Conservation (phyloP, 2,797 vertebrate species). For the Columba guinea region DNA sequence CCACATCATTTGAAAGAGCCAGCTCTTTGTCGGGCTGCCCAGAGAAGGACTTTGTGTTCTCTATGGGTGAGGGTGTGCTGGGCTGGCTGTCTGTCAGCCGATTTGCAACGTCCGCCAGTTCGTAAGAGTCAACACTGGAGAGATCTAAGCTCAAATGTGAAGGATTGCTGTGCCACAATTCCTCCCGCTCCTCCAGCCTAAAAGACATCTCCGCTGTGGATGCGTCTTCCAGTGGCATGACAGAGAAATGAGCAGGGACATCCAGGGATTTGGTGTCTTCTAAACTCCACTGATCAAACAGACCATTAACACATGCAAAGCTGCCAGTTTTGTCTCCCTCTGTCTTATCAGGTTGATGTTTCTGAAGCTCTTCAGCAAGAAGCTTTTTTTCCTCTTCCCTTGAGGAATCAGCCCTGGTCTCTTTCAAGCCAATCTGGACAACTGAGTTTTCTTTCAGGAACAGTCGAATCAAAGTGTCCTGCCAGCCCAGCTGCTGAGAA, state of each 20-base stretch:
- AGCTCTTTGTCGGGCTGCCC: conserved; percentile 80
- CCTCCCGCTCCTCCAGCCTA: conserved; percentile 69
- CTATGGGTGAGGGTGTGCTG: conserved; percentile 93
- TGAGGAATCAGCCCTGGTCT: conserved; percentile 66
- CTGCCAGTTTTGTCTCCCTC: conserved; percentile 60
- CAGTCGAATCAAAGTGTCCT: conserved; percentile 90
- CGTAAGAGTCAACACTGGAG: conserved; percentile 84
- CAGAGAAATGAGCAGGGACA: conserved; percentile 71
- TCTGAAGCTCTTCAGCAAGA: conserved; percentile 66
- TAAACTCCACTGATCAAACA: conserved; percentile 78
- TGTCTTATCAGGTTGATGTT: conserved; percentile 45
- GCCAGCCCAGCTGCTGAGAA: conserved; percentile 92
- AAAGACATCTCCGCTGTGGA: conserved; percentile 82
- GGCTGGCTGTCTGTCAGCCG: conserved; percentile 89
- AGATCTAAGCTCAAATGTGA: conserved; percentile 89
- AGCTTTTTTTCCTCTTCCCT: conserved; percentile 69
- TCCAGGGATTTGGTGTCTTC: conserved; percentile 84
- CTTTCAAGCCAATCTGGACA: conserved; percentile 38
- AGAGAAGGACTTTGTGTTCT: conserved; percentile 85
- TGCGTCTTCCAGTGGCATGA: conserved; percentile 77
- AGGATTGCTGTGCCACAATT: conserved; percentile 83
- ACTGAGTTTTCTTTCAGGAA: conserved; percentile 82
- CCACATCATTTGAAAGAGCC: conserved; percentile 34
- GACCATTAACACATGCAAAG: conserved; percentile 62
- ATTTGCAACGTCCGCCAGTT: conserved; percentile 82